Evolutionary conservation across 1,140 invertebrate genomes (phyloP), one percentile per base, ranked within the genome.

Genomic region (Drosophila kohkoa): DNA sequence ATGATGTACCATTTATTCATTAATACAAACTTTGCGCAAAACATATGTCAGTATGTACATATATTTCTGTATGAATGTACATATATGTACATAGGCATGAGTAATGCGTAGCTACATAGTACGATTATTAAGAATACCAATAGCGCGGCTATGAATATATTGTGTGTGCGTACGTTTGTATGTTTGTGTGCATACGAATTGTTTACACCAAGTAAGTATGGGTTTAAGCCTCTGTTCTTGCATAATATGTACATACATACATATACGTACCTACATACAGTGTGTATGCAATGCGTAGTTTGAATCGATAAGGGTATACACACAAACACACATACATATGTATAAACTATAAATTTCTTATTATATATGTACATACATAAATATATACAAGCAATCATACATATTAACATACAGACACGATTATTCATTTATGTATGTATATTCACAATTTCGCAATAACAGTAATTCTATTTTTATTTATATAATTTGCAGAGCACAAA

Each of bases 401-500:
- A 41, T 67, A 38, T 0, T 20, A 52, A 43, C 62, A 68, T 59
- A 73, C n/a, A 41, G 11, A 8, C 7, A 38, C 35, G 35, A 38
- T 10, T 49, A 63, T 15, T 30, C 54, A 63, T 76, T 32, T 46
- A 43, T 57, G 59, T 13, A 25, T 70, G 10, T 62, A 52, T 48
- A 45, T 71, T 54, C 38, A 59, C 38, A 46, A 48, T 67, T 71
- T 49, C 70, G 60, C 75, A 87, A 89, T 89, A 88, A 89, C 67
- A 71, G 57, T 81, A 81, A 79, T 79, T 78, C 63, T 72, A 65
- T 83, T 89, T 89, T 81, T 83, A 75, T 80, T 80, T 77, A 77
- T 88, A 88, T 88, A 89, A 89, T 89, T 89, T 89, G 72, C 85
- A 89, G 85, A 79, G 85, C 85, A 89, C 85, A 80, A 78, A 81